Conservation (phyloP, 2,888 invertebrate genomes). For the Hybos culiciformis region DNA sequence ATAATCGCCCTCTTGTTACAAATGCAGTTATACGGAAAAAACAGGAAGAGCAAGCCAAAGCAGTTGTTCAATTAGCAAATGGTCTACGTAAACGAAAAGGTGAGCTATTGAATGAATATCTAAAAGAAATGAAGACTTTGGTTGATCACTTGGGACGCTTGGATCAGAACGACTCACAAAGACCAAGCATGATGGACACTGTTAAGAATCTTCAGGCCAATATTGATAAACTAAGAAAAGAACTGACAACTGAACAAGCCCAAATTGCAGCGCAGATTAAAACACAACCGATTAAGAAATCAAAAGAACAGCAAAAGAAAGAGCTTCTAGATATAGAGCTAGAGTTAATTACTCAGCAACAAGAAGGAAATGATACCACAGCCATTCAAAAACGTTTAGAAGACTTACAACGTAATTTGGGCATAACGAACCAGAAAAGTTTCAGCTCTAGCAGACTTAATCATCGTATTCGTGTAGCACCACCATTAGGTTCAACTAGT, state of each 20-base stretch:
- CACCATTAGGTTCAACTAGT: slow-evolving; percentile 36
- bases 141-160: slow-evolving; percentile 70
- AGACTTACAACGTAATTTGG: slow-evolving; percentile 45
- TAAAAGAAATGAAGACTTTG: slow-evolving; percentile 74
- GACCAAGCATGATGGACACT: slow-evolving; percentile 59
- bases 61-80: slow-evolving; percentile 60
- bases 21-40: slow-evolving; percentile 58
- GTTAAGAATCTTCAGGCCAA: slow-evolving; percentile 71
- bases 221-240: slow-evolving; percentile 46
- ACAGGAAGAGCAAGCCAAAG: slow-evolving; percentile 60
- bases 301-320: slow-evolving; percentile 70
- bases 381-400: slow-evolving; percentile 63
- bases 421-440: slow-evolving; percentile 17
- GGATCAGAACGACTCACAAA: slow-evolving; percentile 56
- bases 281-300: slow-evolving; percentile 39
- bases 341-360: slow-evolving; percentile 79
- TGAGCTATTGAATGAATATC: slow-evolving; percentile 71
- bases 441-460: slow-evolving; percentile 16
- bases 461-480: slow-evolving; percentile 25
- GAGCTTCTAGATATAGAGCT: slow-evolving; percentile 83
- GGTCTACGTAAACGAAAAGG: slow-evolving; percentile 76
- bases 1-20: slow-evolving; percentile 44
- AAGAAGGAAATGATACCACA: slow-evolving; percentile 71
- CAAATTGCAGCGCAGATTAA: slow-evolving; percentile 34
- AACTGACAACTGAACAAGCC: slow-evolving; percentile 33